Evolutionary conservation across 92 coral and sea anemone genomes (phyloP).

Genomic region (Siderastrea siderea): DNA sequence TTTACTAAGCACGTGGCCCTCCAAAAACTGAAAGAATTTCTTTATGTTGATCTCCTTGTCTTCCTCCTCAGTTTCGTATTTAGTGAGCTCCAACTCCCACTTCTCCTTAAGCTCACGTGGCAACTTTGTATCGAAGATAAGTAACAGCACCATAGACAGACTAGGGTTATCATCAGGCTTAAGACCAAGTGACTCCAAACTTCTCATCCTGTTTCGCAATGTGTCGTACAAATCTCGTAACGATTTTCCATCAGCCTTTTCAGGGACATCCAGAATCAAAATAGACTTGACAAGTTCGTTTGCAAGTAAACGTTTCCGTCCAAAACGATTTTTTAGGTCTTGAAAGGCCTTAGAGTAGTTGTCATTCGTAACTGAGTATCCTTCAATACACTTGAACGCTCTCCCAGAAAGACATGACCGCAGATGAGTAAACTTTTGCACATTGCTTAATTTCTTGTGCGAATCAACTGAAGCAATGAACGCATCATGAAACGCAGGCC

Average conservation of each 20-base stretch:
- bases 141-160: constrained; percentile 19
- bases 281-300: neutral
- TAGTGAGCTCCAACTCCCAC: constrained; percentile 38
- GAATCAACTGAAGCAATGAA: constrained; percentile 11
- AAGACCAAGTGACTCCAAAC: constrained; percentile 33
- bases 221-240: constrained; percentile 27
- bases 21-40: constrained; percentile 1
- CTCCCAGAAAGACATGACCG: constrained; percentile 5
- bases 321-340: too few species aligned
- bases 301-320: neutral
- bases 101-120: constrained; percentile 33
- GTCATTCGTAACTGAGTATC: too few species aligned
- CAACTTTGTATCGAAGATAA: constrained; percentile 17
- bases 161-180: constrained; percentile 26
- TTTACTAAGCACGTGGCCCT: constrained; percentile 8
- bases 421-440: constrained; percentile 11
- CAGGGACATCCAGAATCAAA: too few species aligned
- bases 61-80: constrained; percentile 19
- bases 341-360: too few species aligned
- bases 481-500: constrained; percentile 2
- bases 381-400: neutral
- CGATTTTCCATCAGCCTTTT: constrained; percentile 10
- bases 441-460: constrained; percentile 5
- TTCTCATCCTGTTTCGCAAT: constrained; percentile 19
- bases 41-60: constrained; percentile 14